phyloP scores from a whole-genome alignment of 2,113 vertebrate species.

The Microcebus griseorufus region DNA sequence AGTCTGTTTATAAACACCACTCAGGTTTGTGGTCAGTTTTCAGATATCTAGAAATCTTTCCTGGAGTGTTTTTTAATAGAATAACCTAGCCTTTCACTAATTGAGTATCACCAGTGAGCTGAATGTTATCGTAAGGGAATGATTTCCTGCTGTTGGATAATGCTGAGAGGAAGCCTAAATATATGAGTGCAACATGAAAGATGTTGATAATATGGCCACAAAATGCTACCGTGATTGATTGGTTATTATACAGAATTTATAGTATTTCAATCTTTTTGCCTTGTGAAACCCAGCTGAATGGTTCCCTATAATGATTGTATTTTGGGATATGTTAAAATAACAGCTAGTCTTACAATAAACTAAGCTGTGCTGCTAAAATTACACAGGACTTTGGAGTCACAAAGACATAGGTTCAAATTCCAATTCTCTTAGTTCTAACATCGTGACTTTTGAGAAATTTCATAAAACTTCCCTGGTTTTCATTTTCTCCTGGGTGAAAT shows the following conservation, averaged over 20 bases:
- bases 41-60: slow-evolving; percentile 60
- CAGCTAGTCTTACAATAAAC: background rate
- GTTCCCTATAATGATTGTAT: background rate
- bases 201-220: slow-evolving; percentile 73
- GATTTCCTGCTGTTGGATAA: slow-evolving; percentile 74
- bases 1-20: slow-evolving; percentile 37
- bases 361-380: background rate
- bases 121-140: slow-evolving; percentile 78
- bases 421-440: background rate
- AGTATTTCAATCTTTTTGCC: slow-evolving; percentile 67
- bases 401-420: background rate
- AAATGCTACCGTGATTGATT: slow-evolving; percentile 70
- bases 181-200: slow-evolving; percentile 78
- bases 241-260: slow-evolving; percentile 70
- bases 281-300: slow-evolving; percentile 42
- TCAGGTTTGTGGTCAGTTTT: slow-evolving; percentile 49
- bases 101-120: slow-evolving; percentile 72
- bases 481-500: background rate
- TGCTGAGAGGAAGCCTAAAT: slow-evolving; percentile 69
- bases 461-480: background rate
- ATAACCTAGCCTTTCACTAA: slow-evolving; percentile 66
- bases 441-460: background rate
- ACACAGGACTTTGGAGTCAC: background rate
- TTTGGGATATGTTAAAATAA: background rate
- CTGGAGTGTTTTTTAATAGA: slow-evolving; percentile 62